Conservation (phyloP, 2,113 vertebrate genomes). For the Phyllostomus discolor region DNA sequence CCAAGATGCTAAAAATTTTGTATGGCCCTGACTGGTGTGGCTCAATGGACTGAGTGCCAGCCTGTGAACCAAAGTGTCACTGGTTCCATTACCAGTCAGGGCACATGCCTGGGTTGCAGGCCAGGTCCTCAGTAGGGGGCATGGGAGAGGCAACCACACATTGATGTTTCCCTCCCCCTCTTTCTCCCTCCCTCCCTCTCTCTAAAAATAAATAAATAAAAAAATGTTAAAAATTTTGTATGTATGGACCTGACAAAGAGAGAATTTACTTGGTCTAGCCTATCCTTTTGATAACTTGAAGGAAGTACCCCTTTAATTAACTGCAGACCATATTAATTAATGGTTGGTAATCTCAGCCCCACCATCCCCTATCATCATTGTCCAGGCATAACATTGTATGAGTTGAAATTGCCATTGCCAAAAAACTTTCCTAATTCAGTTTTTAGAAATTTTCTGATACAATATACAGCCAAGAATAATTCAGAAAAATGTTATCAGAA, state of each 20-base stretch:
- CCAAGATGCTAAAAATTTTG: neutral
- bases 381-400: neutral
- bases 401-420: neutral
- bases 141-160: no score
- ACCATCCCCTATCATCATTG: no score
- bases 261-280: neutral
- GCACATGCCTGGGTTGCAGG: no score
- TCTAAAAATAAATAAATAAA: no score
- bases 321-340: neutral
- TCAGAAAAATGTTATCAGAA: neutral
- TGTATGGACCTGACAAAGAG: neutral
- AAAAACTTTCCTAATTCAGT: neutral
- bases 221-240: neutral
- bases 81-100: no score
- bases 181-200: no score
- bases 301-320: neutral
- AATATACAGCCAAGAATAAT: neutral
- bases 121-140: no score
- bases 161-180: no score
- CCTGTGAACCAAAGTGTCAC: no score
- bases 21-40: no score
- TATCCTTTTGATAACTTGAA: neutral
- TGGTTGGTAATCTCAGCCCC: rapidly evolving
- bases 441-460: neutral
- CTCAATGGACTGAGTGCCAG: no score